Base-by-base conservation (phyloP, 2,888 invertebrate species). In the Perithous albicinctus region DNA sequence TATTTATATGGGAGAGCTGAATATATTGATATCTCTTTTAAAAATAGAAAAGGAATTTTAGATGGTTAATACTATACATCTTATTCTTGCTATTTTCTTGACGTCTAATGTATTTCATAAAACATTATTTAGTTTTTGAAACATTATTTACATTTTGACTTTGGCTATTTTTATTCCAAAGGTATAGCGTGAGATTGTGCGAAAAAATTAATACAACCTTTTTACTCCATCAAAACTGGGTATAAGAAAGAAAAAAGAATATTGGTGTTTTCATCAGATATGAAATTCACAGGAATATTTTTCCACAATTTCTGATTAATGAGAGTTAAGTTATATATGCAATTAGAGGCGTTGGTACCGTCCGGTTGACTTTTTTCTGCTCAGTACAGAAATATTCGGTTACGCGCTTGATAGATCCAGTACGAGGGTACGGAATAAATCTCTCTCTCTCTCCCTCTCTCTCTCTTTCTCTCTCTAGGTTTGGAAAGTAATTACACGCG, bases 401-500 rank as follows among this genome's bases (percentile, higher is more conserved):
- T 54, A 66, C 32, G 18, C 54, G 64, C 54, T 75, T 66, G 41
- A 75, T 56, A 66, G 41, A 41, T 56, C 41, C 20, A 56, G 54
- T 75, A 5, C 26, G 2, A 56, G 18, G 66, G 32, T 41, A n/a
- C 32, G 54, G 66, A 66, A 41, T 75, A 64, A 66, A 66, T 54
- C 66, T 54, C 38, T 51, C 38, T 46, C 6, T 56, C 32, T n/a
- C 10, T 56, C 64, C 20, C 38, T 64, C 51, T 51, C 23, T 18
- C 35, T 74, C 63, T 38, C 35, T 51, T 56, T 54, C 43, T 6
- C 29, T 23, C 59, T 41, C 35, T 12, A 43, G 29, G 38, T 48
- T 73, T 73, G 67, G 64, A 82, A 82, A 79, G 82, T 82, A 82
- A 82, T 82, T 82, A 82, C 76, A 76, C 76, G 75, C 64, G 79